Conservation (phyloP, 2,113 vertebrate genomes). For the Strigops habroptila region DNA sequence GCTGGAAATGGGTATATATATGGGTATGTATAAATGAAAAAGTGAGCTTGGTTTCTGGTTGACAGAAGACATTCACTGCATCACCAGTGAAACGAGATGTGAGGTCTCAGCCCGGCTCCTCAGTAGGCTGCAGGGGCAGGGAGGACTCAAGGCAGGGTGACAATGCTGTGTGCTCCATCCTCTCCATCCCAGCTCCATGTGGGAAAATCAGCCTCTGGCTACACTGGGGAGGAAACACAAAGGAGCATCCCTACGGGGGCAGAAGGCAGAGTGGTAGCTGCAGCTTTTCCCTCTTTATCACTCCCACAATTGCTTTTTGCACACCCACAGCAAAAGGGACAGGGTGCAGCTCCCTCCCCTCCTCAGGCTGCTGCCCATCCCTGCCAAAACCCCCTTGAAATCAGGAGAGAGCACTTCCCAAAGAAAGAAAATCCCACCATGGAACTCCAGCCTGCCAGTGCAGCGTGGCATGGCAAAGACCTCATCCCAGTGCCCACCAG, state of each 20-base stretch:
- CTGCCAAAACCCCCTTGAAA: background rate
- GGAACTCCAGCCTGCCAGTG: background rate
- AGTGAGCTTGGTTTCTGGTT: background rate
- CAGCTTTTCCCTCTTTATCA: background rate
- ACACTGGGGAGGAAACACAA: fast-evolving
- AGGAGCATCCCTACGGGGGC: background rate
- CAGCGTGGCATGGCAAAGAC: fast-evolving
- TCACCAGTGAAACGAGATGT: background rate
- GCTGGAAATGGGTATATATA: background rate
- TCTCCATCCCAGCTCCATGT: background rate
- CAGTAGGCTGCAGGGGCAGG: background rate
- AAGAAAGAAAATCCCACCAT: background rate
- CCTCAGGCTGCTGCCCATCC: fast-evolving
- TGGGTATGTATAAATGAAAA: no score
- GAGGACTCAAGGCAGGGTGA: background rate
- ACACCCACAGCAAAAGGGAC: background rate
- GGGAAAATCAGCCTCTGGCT: background rate
- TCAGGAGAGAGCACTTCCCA: background rate
- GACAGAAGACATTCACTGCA: background rate
- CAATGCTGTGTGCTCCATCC: fast-evolving
- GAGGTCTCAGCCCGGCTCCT: fast-evolving
- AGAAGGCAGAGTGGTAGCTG: background rate
- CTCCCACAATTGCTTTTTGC: background rate
- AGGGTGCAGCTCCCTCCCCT: background rate
- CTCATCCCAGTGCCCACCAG: background rate